These are phyloP conservation scores for Eumerus sabulonum DNA, from an alignment of 2,888 invertebrate species.

Conservation along the genomic window DNA sequence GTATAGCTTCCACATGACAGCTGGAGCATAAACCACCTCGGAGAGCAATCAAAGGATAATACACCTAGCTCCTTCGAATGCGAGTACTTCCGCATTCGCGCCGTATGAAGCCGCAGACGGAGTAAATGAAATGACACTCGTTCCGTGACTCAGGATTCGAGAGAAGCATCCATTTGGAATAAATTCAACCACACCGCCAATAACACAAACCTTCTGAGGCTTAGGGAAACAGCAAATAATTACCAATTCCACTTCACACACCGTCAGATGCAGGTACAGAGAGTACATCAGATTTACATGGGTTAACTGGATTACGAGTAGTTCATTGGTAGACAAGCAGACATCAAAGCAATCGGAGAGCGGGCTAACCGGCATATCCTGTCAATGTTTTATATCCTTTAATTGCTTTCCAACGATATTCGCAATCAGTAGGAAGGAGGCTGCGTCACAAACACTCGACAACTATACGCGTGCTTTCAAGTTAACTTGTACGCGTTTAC, in stretches of 20 bases:
- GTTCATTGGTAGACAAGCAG: constrained; percentile 19
- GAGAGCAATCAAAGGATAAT: constrained; percentile 14
- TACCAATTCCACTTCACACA: constrained; percentile 50
- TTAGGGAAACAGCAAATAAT: constrained; percentile 58
- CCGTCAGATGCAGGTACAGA: constrained; percentile 12
- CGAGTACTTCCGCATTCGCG: constrained; percentile 29
- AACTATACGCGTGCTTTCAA: not conserved
- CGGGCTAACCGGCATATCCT: constrained; percentile 34
- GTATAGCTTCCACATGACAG: too few relatives aligned
- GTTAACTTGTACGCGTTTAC: too few relatives aligned
- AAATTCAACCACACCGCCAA: constrained; percentile 61
- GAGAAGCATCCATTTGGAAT: constrained; percentile 44
- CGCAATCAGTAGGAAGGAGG: constrained; percentile 49
- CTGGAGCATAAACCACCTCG: too few relatives aligned
- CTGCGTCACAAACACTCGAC: not conserved
- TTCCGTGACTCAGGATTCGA: constrained; percentile 8
- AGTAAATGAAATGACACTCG: constrained; percentile 47
- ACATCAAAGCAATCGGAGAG: constrained; percentile 34
- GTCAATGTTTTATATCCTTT: constrained; percentile 62
- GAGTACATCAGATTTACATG: too few relatives aligned
- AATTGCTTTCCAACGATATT: constrained; percentile 60
- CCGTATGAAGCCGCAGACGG: constrained; percentile 1
- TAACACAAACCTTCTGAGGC: constrained; percentile 58
- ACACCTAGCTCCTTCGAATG: constrained; percentile 39
- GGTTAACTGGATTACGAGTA: constrained; percentile 36